Conservation (phyloP, 2,797 vertebrate species). For the Enteromius argenteus region DNA sequence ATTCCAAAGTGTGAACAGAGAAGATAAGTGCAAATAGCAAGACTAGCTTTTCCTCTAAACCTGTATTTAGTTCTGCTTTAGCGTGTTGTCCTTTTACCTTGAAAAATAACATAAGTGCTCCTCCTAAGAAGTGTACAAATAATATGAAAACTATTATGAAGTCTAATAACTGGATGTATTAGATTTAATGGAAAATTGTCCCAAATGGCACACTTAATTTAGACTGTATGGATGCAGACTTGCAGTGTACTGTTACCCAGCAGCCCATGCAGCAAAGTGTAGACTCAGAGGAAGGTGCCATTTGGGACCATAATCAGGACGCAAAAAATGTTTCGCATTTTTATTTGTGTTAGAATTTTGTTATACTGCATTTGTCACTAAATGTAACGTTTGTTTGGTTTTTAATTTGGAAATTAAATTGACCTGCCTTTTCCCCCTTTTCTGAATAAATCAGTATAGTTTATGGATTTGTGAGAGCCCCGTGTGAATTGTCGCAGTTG, state of each 20-base stretch:
- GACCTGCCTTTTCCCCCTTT: not conserved
- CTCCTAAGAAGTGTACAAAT: not conserved
- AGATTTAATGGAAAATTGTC: not conserved
- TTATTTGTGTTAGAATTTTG: not conserved
- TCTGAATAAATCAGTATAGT: not conserved
- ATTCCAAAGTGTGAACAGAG: slow-evolving; percentile 25
- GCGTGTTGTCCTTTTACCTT: slow-evolving; percentile 13
- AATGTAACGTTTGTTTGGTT: not conserved
- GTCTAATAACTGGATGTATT: not conserved
- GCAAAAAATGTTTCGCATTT: too few species aligned
- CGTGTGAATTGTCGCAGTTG: not conserved
- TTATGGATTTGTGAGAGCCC: not conserved
- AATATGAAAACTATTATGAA: not conserved
- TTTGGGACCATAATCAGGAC: slow-evolving; percentile 2
- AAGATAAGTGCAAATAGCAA: slow-evolving; percentile 28
- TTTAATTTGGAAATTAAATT: not conserved
- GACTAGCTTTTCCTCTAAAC: not conserved
- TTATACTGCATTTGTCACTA: not conserved
- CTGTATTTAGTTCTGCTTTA: slow-evolving; percentile 1
- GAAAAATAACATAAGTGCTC: not conserved
- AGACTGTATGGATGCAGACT: not conserved
- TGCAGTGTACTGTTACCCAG: not conserved
- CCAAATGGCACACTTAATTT: slow-evolving; percentile 21
- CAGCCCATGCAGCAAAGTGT: not conserved
- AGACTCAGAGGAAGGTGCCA: not conserved